Percentiles rank a stretch among this genome's conserved stretches.
Conservation (phyloP, 2,888 invertebrate species). For the Scaptomyza caliginosa region DNA sequence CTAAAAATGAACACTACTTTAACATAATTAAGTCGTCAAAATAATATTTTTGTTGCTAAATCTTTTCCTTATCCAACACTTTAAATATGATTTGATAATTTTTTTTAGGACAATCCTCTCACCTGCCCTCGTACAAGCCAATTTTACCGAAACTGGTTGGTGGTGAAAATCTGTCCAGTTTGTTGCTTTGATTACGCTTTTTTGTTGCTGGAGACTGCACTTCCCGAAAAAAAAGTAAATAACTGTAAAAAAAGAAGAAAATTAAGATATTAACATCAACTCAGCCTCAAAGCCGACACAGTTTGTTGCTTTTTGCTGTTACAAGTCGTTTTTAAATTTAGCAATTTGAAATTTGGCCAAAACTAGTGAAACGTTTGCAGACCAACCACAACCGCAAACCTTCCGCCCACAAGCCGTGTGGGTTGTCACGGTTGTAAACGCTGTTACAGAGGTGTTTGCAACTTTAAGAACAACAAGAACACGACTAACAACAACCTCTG, state of each 20-base stretch:
- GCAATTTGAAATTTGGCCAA: conserved; percentile 72
- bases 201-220: conserved; percentile 1
- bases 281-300: conserved; percentile 40
- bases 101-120: too few species aligned
- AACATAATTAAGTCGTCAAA: too few species aligned
- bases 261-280: conserved; percentile 9
- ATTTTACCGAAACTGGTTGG: conserved; percentile 15
- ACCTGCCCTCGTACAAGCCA: conserved; percentile 14
- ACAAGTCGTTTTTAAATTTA: conserved; percentile 72
- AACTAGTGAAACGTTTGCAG: conserved; percentile 22
- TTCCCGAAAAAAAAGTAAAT: neutral
- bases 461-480: conserved; percentile 33
- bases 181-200: conserved; percentile 55
- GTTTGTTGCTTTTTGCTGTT: conserved; percentile 49
- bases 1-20: too few species aligned
- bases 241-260: conserved; percentile 2
- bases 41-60: too few species aligned
- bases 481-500: conserved; percentile 3
- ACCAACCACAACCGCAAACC: conserved; percentile 47
- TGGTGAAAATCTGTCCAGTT: conserved; percentile 59
- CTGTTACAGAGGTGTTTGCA: conserved; percentile 59
- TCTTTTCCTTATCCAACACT: too few species aligned
- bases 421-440: conserved; percentile 74
- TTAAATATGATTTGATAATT: too few species aligned
- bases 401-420: conserved; percentile 64